Evolutionary conservation across 2,797 vertebrate species (phyloP).

Genomic region (Sorex maritimensis): DNA sequence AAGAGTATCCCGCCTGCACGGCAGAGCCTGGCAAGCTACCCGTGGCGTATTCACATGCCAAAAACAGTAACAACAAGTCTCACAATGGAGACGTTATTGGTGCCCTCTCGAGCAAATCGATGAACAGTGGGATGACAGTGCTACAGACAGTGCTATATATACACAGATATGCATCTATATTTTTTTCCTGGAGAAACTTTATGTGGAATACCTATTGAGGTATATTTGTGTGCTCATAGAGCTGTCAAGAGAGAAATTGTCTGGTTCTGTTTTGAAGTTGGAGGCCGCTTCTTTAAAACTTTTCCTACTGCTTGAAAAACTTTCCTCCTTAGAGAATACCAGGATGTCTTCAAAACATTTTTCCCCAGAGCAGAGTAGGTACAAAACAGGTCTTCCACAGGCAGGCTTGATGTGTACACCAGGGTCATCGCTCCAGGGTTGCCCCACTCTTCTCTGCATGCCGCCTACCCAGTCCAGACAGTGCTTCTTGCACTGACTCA

Average conservation of each 20-base stretch:
- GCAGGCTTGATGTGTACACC: rapidly evolving
- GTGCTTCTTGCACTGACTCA: no score
- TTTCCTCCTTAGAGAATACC: neutral
- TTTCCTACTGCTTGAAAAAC: conserved; percentile 6
- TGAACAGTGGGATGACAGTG: no score
- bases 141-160: no score
- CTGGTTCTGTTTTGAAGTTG: neutral
- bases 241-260: neutral
- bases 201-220: neutral
- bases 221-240: neutral
- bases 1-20: no score
- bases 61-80: no score
- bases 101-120: no score
- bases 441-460: no score
- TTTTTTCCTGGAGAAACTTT: no score
- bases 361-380: neutral
- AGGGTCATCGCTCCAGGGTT: neutral
- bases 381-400: neutral
- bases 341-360: neutral
- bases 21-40: no score
- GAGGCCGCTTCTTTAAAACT: neutral
- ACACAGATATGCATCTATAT: no score
- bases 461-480: rapidly evolving
- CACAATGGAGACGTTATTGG: no score
- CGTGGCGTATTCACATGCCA: no score